Percentiles rank a stretch among this genome's conserved stretches.
These are phyloP conservation scores for Platichthys stellatus DNA, from an alignment of 2,113 vertebrate species.

Conservation along the genomic window DNA sequence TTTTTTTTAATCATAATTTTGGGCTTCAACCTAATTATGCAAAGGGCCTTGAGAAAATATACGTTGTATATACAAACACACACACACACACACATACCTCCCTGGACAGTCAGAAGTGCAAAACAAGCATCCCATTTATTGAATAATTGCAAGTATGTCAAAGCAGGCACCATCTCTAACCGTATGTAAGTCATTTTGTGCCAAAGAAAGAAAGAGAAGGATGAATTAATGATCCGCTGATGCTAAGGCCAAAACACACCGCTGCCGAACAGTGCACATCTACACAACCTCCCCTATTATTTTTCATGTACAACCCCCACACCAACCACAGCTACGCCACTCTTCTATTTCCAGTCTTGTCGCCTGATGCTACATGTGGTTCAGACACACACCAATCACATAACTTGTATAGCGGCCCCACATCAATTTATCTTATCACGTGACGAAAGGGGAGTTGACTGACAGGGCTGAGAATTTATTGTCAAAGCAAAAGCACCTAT, in stretches of 20 bases:
- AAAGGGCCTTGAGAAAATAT: no score
- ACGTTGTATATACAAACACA: no score
- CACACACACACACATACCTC: background rate
- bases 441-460: no score
- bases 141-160: background rate
- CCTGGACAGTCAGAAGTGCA: no score
- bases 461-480: no score
- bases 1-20: no score
- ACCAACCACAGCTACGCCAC: background rate
- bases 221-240: background rate
- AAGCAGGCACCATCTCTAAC: background rate
- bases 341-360: background rate
- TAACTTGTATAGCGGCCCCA: no score
- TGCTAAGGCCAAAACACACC: background rate
- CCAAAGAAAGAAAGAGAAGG: background rate
- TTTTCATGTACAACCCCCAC: background rate
- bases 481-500: no score
- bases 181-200: background rate
- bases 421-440: no score
- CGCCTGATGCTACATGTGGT: background rate
- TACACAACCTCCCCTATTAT: background rate
- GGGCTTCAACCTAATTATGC: no score
- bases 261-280: background rate
- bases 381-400: no score
- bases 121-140: background rate